Evolutionary conservation across 2,797 vertebrate genomes (phyloP).

Genomic region (Pantherophis alleghaniensis): DNA sequence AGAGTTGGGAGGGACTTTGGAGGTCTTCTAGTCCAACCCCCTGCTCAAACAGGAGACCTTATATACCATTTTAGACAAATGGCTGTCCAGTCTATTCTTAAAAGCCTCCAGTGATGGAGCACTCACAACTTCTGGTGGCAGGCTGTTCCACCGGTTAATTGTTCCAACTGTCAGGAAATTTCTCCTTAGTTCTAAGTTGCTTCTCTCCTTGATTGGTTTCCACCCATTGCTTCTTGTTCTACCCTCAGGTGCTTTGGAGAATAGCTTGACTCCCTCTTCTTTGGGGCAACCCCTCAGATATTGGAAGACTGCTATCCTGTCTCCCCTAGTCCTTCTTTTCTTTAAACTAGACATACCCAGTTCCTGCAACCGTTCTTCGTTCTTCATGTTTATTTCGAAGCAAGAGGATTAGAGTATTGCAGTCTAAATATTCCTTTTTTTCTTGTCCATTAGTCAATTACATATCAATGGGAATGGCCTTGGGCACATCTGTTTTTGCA

Average conservation of each 20-base stretch:
- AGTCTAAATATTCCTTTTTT: not conserved
- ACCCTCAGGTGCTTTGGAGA: not conserved
- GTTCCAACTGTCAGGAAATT: not conserved
- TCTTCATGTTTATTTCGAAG: not conserved
- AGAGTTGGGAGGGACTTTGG: not conserved
- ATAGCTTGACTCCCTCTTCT: not conserved
- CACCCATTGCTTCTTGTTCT: not conserved
- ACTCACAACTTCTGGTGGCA: no score
- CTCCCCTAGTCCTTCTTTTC: accelerated
- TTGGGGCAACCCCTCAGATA: not conserved
- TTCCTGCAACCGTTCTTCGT: not conserved
- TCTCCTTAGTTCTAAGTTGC: not conserved
- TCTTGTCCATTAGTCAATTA: not conserved
- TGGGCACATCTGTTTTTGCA: not conserved
- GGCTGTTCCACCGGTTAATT: no score
- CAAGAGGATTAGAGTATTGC: not conserved
- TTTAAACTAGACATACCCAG: not conserved
- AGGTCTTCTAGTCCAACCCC: no score
- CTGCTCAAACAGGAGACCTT: no score
- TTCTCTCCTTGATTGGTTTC: not conserved
- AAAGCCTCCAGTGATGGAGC: no score
- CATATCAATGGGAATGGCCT: not conserved
- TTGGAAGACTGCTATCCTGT: not conserved
- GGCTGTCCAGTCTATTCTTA: no score
- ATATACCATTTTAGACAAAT: no score